phyloP scores from a whole-genome alignment of 2,888 invertebrate species.

The Agapostemon virescens region DNA sequence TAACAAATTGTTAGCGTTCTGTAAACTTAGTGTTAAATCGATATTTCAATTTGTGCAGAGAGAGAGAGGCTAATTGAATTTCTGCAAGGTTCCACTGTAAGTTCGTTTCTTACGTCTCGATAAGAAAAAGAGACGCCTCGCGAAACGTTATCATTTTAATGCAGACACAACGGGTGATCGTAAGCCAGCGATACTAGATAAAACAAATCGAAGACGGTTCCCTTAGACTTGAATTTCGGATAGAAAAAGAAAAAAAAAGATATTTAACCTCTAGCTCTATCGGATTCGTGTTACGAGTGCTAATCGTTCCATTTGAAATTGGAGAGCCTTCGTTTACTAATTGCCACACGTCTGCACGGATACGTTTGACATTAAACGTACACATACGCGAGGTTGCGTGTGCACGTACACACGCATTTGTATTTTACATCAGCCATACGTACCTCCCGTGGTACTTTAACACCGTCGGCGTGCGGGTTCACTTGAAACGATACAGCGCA shows the following conservation, averaged over 20 bases:
- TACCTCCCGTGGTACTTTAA: constrained; percentile 32
- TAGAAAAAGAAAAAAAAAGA: no score
- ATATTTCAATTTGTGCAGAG: constrained; percentile 4
- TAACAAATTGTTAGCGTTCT: no score
- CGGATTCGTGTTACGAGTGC: neutral
- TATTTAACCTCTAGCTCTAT: neutral
- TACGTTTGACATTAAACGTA: neutral
- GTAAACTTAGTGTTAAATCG: no score
- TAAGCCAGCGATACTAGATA: neutral
- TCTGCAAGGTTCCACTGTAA: neutral
- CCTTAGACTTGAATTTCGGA: neutral
- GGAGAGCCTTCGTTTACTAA: neutral
- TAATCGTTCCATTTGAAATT: neutral
- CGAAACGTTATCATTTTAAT: neutral
- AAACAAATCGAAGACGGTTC: neutral
- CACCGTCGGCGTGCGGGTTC: constrained; percentile 1
- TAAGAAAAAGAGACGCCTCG: neutral
- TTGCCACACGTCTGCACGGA: neutral
- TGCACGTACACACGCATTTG: constrained; percentile 6
- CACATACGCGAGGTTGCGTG: neutral
- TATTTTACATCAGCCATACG: constrained; percentile 29
- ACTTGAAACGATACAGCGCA: constrained; percentile 17
- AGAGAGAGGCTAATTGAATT: constrained; percentile 3
- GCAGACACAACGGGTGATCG: neutral
- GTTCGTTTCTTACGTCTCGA: neutral